Evolutionary conservation across 2,113 vertebrate genomes (phyloP).

Genomic region (Myiozetetes cayanensis): DNA sequence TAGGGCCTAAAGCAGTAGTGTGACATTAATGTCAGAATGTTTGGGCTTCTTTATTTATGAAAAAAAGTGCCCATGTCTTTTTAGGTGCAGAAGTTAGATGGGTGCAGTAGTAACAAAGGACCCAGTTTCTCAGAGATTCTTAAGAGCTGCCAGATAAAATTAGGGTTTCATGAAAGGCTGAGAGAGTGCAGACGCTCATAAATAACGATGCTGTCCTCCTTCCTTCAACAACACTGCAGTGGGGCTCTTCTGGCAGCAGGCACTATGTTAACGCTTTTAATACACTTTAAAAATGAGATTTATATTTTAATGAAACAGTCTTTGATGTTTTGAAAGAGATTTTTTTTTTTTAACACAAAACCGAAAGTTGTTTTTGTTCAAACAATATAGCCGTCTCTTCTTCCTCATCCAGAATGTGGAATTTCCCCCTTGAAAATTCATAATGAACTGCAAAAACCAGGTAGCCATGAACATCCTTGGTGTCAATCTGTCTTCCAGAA

Average conservation of each 20-base stretch:
- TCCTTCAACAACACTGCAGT: slow-evolving; percentile 39
- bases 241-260: slow-evolving; percentile 28
- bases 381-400: background rate
- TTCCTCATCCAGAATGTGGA: background rate
- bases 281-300: background rate
- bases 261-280: background rate
- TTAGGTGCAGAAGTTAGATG: slow-evolving; percentile 45
- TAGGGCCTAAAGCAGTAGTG: background rate
- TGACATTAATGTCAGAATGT: slow-evolving; percentile 7
- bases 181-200: slow-evolving; percentile 63
- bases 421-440: background rate
- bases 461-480: rapidly evolving
- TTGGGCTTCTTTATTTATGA: slow-evolving; percentile 10
- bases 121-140: slow-evolving; percentile 47
- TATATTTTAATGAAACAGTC: background rate
- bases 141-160: slow-evolving; percentile 64
- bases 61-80: background rate
- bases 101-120: slow-evolving; percentile 14
- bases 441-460: background rate
- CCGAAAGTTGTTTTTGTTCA: background rate
- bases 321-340: background rate
- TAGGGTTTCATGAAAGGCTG: slow-evolving; percentile 65
- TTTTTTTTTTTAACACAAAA: background rate
- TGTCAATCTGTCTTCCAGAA: background rate
- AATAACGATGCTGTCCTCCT: slow-evolving; percentile 63